phyloP scores from a whole-genome alignment of 2,888 invertebrate species.

The Xestia c-nigrum region DNA sequence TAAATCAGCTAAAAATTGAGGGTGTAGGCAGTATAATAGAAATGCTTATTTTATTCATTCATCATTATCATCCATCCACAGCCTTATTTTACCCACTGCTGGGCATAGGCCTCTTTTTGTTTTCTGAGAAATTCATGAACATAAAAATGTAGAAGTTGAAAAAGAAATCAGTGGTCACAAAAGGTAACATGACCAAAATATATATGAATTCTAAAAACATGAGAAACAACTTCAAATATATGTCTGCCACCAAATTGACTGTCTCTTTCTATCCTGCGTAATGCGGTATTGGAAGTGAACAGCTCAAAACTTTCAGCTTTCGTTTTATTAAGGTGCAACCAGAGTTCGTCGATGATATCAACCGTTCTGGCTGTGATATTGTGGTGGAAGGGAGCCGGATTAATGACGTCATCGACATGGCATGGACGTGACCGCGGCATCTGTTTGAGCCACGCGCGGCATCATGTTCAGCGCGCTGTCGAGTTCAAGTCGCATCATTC shows the following conservation, averaged over 20 bases:
- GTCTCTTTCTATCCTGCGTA: constrained; percentile 1
- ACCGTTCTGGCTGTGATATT: not conserved
- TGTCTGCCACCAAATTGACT: constrained; percentile 10
- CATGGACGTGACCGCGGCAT: not conserved
- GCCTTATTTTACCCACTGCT: not conserved
- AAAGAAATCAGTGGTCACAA: constrained; percentile 48
- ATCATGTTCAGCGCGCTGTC: not conserved
- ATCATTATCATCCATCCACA: not conserved
- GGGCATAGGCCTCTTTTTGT: not conserved
- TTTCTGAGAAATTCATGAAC: not conserved
- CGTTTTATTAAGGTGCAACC: not conserved
- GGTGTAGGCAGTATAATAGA: constrained; percentile 31
- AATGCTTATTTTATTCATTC: constrained; percentile 31
- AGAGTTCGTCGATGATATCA: not conserved
- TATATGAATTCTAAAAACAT: constrained; percentile 34
- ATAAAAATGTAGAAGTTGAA: constrained; percentile 5
- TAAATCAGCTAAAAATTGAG: not conserved
- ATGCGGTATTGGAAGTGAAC: not conserved
- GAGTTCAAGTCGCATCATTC: not conserved
- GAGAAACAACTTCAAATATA: constrained; percentile 50
- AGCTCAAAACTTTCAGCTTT: not conserved
- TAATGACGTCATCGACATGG: not conserved
- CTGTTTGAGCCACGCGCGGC: not conserved
- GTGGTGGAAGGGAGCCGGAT: not conserved
- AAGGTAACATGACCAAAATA: constrained; percentile 43